Percentiles rank a stretch among this genome's conserved stretches.
phyloP scores from a whole-genome alignment of 2,113 vertebrate species.

The Centropus bengalensis region DNA sequence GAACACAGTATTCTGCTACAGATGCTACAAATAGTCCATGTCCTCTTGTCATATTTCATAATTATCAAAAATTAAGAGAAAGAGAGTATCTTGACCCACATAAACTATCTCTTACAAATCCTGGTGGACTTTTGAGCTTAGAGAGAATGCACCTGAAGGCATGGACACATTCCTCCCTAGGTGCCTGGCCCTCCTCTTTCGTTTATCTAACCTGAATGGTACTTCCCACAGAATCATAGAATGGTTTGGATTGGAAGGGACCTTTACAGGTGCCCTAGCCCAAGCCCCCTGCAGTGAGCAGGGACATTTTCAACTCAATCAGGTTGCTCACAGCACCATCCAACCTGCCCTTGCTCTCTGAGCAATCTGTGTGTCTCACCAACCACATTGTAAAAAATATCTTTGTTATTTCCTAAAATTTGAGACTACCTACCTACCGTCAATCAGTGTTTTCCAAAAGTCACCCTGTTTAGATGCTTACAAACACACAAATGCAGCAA shows the following conservation, averaged over 20 bases:
- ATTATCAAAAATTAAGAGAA: background rate
- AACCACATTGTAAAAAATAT: accelerated
- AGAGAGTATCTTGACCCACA: background rate
- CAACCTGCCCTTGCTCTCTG: background rate
- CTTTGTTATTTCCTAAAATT: background rate
- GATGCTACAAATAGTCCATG: background rate
- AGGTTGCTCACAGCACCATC: background rate
- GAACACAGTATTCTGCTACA: background rate
- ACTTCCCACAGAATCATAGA: background rate
- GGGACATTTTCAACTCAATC: background rate
- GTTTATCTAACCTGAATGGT: background rate
- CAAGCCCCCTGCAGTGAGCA: background rate
- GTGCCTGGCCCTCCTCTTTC: background rate
- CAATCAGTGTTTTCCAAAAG: background rate
- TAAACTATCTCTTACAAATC: background rate
- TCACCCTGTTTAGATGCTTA: background rate
- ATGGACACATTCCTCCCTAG: background rate
- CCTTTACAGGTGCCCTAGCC: background rate
- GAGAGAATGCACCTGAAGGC: background rate
- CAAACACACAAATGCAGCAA: background rate
- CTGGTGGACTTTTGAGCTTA: background rate
- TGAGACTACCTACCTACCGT: background rate
- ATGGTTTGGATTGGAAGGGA: background rate
- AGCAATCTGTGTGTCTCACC: background rate
- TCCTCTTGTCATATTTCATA: background rate